Percentiles rank a stretch among this genome's conserved stretches.
Conservation (phyloP, 2,888 invertebrate species). For the Prosapia bicincta region DNA sequence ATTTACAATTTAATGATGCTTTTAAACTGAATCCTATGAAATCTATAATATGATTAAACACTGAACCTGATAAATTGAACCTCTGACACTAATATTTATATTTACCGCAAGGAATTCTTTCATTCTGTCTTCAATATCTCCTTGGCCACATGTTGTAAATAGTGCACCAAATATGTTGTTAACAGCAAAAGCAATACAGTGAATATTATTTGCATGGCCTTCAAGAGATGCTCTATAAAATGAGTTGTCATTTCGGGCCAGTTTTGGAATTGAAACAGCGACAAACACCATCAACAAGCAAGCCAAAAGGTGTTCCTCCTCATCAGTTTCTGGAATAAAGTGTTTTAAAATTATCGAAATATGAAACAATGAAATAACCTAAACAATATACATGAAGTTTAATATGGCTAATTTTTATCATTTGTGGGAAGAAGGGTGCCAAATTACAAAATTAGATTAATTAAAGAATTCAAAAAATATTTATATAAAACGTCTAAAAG, state of each 20-base stretch:
- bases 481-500: too few relatives aligned
- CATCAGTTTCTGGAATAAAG: conserved; percentile 73
- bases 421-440: too few relatives aligned
- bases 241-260: conserved; percentile 86
- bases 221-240: conserved; percentile 83
- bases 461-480: too few relatives aligned
- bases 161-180: conserved; percentile 95
- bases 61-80: background rate
- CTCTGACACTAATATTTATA: too few relatives aligned
- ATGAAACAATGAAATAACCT: too few relatives aligned
- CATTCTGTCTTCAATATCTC: conserved; percentile 96
- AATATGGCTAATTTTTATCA: too few relatives aligned
- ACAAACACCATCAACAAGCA: conserved; percentile 98
- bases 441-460: too few relatives aligned
- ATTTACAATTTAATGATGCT: background rate
- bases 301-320: conserved; percentile 89
- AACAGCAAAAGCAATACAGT: conserved; percentile 95
- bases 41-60: background rate
- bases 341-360: too few relatives aligned
- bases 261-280: conserved; percentile 93
- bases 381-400: too few relatives aligned
- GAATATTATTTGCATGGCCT: conserved; percentile 98
- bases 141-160: conserved; percentile 93
- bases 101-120: conserved; percentile 80
- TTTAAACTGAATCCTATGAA: background rate